Conservation (phyloP, 2,888 invertebrate species). For the Agriopis leucophaearia region DNA sequence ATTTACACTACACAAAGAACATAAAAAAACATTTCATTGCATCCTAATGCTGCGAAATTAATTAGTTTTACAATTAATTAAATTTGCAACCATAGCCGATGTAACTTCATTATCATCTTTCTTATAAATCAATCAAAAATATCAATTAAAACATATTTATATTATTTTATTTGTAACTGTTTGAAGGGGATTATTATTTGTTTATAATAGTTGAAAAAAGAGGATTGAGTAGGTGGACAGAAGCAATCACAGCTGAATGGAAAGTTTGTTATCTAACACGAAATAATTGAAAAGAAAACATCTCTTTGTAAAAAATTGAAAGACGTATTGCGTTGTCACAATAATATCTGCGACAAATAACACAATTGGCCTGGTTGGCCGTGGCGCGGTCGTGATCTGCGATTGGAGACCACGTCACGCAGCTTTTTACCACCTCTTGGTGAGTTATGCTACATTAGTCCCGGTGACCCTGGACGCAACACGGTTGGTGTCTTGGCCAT, state of each 20-base stretch:
- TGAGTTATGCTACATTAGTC: constrained; percentile 75
- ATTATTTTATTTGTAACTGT: too few relatives aligned
- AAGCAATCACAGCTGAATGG: neutral
- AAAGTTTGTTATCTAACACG: constrained; percentile 1
- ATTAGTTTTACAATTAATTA: too few relatives aligned
- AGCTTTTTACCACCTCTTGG: constrained; percentile 79
- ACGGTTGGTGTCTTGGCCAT: constrained; percentile 52
- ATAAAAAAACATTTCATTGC: too few relatives aligned
- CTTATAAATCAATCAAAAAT: too few relatives aligned
- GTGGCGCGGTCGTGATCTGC: constrained; percentile 71
- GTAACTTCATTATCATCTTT: too few relatives aligned
- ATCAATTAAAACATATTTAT: too few relatives aligned
- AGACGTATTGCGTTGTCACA: constrained; percentile 46
- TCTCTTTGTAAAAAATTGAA: constrained; percentile 2
- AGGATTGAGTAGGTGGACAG: neutral
- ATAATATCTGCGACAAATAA: constrained; percentile 66
- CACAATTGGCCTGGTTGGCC: constrained; percentile 53
- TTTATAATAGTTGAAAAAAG: neutral
- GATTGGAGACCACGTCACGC: constrained; percentile 70
- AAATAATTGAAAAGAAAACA: constrained; percentile 1
- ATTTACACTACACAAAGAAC: too few relatives aligned
- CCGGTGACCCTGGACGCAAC: constrained; percentile 65
- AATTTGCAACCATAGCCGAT: too few relatives aligned
- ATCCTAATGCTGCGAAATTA: too few relatives aligned
- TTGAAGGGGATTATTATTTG: too few relatives aligned